Conservation (phyloP, 1,140 invertebrate species). For the Zaprionus capensis region DNA sequence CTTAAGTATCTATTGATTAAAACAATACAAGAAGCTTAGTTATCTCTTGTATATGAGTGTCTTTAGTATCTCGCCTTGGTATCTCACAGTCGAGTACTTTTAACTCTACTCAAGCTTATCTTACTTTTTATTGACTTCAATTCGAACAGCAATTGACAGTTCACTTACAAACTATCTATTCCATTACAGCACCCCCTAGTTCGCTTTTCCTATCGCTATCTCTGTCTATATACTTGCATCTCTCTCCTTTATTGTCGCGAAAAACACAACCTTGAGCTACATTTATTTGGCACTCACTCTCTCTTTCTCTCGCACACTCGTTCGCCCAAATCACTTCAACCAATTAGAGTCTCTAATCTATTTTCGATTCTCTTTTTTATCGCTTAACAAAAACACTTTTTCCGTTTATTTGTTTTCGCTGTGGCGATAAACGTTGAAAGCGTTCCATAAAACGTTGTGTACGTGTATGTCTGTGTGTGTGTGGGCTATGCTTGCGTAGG, state of each 20-base stretch:
- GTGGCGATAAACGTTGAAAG: constrained; percentile 49
- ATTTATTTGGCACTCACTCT: constrained; percentile 36
- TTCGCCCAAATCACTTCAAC: constrained; percentile 61
- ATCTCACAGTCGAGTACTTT: background rate
- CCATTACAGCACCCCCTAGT: background rate
- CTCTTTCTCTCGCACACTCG: background rate
- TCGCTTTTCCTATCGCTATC: too few relatives aligned
- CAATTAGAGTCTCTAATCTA: constrained; percentile 71
- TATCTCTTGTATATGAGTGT: too few relatives aligned
- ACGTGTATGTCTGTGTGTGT: background rate
- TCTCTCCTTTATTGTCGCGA: background rate
- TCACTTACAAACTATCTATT: constrained; percentile 12
- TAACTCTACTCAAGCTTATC: background rate
- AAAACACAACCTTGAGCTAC: constrained; percentile 35
- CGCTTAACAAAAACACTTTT: constrained; percentile 42
- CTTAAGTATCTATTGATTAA: background rate
- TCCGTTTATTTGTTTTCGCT: constrained; percentile 57
- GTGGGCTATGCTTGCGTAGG: background rate
- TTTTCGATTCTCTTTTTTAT: constrained; percentile 42
- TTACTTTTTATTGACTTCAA: constrained; percentile 15
- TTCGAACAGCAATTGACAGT: constrained; percentile 11
- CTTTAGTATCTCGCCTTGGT: background rate
- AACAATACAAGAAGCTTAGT: too few relatives aligned
- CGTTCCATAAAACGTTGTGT: constrained; percentile 38
- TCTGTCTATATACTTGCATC: background rate